A percentile compares a stretch with the other conserved stretches of the same genome.
These are phyloP conservation scores for Lampropteryx suffumata DNA, from an alignment of 2,888 invertebrate genomes.

Conservation along the genomic window DNA sequence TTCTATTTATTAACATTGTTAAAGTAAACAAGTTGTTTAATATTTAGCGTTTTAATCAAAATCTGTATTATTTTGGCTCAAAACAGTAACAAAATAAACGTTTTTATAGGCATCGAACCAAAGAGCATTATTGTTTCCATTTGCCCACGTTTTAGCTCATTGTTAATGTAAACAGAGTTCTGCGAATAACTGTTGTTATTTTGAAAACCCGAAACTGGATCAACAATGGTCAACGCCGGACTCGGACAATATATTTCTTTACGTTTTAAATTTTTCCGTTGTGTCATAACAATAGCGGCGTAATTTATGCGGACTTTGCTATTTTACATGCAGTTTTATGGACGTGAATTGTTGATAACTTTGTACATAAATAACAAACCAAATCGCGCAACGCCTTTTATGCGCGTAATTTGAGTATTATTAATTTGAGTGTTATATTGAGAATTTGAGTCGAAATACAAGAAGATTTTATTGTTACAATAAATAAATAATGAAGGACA, in stretches of 20 bases:
- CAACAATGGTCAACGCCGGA: conserved; percentile 27
- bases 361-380: neutral
- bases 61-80: neutral
- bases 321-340: conserved; percentile 19
- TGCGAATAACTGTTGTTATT: conserved; percentile 18
- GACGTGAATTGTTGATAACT: conserved; percentile 5
- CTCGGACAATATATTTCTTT: conserved; percentile 25
- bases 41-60: neutral
- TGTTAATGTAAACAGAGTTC: conserved; percentile 10
- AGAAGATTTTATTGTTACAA: too few species aligned
- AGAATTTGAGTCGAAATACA: neutral
- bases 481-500: too few species aligned
- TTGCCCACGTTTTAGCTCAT: conserved; percentile 11
- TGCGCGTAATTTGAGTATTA: neutral
- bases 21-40: neutral
- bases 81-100: conserved; percentile 11
- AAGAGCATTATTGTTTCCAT: neutral
- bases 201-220: conserved; percentile 12
- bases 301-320: conserved; percentile 14
- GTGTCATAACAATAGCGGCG: conserved; percentile 16
- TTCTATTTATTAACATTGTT: too few species aligned
- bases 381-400: neutral
- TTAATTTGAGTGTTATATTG: too few species aligned
- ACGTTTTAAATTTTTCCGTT: conserved; percentile 25
- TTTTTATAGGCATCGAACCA: neutral